Evolutionary conservation across 2,888 invertebrate genomes (phyloP).

Genomic region (Quadriops clusia): DNA sequence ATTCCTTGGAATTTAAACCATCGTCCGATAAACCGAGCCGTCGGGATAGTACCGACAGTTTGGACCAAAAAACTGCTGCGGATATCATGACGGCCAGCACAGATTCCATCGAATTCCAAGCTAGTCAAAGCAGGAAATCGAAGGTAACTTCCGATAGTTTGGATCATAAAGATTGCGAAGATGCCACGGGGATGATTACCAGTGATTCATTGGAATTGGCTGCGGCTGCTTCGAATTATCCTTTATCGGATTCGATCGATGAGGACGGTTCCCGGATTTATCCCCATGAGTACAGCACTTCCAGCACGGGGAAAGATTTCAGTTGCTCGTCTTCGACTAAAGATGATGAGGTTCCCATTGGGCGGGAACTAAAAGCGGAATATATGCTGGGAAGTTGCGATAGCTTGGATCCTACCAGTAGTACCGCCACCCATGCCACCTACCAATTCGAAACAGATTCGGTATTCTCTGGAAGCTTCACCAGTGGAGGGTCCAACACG

Average conservation of each 20-base stretch:
- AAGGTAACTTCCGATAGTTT: constrained; percentile 46
- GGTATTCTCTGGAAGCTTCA: constrained; percentile 74
- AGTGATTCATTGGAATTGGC: constrained; percentile 41
- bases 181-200: constrained; percentile 36
- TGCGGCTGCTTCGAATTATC: constrained; percentile 25
- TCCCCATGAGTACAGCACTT: constrained; percentile 38
- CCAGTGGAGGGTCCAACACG: constrained; percentile 73
- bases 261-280: constrained; percentile 34
- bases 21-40: constrained; percentile 35
- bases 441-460: constrained; percentile 74
- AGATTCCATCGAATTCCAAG: constrained; percentile 42
- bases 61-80: constrained; percentile 47
- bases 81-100: constrained; percentile 48
- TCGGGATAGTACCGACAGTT: constrained; percentile 54
- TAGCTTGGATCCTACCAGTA: constrained; percentile 65
- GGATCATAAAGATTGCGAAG: constrained; percentile 33
- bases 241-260: constrained; percentile 38
- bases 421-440: constrained; percentile 70
- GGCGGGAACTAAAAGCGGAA: no score
- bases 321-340: constrained; percentile 36
- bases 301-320: constrained; percentile 39
- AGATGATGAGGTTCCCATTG: constrained; percentile 21
- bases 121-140: constrained; percentile 27
- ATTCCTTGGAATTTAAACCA: constrained; percentile 46
- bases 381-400: constrained; percentile 56